Evolutionary conservation across 1,140 invertebrate species (phyloP), one percentile per base, ranked within the genome.

Genomic region (Octopus bimaculoides): DNA sequence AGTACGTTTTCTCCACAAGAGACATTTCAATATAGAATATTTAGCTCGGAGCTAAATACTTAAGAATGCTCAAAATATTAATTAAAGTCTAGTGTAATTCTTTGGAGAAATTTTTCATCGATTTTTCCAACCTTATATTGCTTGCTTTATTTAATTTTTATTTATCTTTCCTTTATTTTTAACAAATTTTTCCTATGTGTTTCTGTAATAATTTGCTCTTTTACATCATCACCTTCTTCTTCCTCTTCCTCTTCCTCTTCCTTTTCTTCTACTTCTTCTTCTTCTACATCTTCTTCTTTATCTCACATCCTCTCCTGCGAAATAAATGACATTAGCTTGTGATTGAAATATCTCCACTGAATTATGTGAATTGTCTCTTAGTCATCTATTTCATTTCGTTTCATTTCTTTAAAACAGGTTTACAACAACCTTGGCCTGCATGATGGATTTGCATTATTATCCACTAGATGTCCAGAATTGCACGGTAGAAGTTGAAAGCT

Each of bases 381-480:
- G 10, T 53, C 69, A 41, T 75, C 71, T 77, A 17, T 79, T 41
- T 78, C 54, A 14, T 55, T 10, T 61, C 54, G 41, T 78, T 61
- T 41, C 56, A 79, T 69, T 73, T 61, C 17, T 78, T 52, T 20
- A 78, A 85, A 83, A 26, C 83, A 92, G 91, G 83, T 99, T 99
- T 90, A 99, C 98, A 1, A 98, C 97, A 14, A 99, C 97, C 0
- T 91, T 99, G 75, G 97, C 97, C 77, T 99, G 97, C 91, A 98
- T 98, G 96, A 99, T 99, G 97, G 97, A 99, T 91, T 92, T 99
- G n/a, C 96, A 98, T 91, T 97, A 98, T 90, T 99, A 99, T 74
- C 98, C 98, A 4, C 92, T 99, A 77, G 98, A 99, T 91, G 95
- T 94, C 80, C 98, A 99, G 91, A 98, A 99, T 90, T 99, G 97